phyloP scores from a whole-genome alignment of 1,140 invertebrate genomes.

The Drosophila ficusphila region DNA sequence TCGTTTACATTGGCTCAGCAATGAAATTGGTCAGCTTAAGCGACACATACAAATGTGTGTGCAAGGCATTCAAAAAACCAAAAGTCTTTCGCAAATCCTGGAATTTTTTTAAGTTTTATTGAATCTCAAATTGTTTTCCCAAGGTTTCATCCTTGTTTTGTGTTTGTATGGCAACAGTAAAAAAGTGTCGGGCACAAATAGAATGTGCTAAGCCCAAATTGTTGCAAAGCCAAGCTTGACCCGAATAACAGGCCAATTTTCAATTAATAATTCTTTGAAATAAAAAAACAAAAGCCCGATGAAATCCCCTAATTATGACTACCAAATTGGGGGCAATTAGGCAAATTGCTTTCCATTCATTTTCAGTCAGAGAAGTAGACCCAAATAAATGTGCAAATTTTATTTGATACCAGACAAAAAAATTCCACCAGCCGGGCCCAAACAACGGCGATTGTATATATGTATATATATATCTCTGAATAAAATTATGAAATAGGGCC shows the following conservation, averaged over 20 bases:
- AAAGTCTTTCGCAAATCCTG: slow-evolving; percentile 17
- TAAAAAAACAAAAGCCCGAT: slow-evolving; percentile 19
- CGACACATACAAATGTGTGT: background rate
- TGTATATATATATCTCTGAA: slow-evolving; percentile 7
- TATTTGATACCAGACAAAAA: slow-evolving; percentile 20
- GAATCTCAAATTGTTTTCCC: slow-evolving; percentile 1
- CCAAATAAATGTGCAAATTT: slow-evolving; percentile 40
- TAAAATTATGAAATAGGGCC: slow-evolving; percentile 32
- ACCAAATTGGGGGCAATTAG: slow-evolving; percentile 60
- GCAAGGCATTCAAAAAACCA: no score
- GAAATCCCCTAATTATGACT: slow-evolving; percentile 44
- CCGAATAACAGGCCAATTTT: slow-evolving; percentile 21
- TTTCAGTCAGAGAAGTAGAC: background rate
- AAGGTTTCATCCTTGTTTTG: background rate
- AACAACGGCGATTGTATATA: background rate
- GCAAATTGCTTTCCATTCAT: slow-evolving; percentile 32
- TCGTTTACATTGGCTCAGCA: slow-evolving; percentile 51
- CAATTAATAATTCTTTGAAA: slow-evolving; percentile 38
- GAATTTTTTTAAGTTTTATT: slow-evolving; percentile 15
- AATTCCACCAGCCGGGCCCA: background rate
- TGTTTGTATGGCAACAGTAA: slow-evolving; percentile 4
- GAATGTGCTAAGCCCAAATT: background rate
- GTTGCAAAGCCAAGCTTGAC: background rate
- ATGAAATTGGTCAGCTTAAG: slow-evolving; percentile 60
- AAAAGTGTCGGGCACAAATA: background rate